These are phyloP conservation scores for Drosophila stalkeri DNA, from an alignment of 2,888 invertebrate species.

Conservation along the genomic window DNA sequence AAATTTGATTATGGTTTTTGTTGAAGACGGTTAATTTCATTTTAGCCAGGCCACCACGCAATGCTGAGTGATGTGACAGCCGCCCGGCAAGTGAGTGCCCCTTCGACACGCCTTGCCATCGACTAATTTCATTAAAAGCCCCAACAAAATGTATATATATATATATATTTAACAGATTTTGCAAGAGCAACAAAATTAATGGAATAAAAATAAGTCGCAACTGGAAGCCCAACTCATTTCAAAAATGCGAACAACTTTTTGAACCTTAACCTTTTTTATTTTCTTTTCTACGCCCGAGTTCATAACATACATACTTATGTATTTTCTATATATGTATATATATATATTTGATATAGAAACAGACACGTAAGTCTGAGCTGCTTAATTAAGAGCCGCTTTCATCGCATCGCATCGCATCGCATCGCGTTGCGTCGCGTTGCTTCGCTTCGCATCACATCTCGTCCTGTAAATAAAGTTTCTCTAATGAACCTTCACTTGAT, in stretches of 20 bases:
- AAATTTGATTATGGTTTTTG: conserved; percentile 79
- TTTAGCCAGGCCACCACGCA: conserved; percentile 59
- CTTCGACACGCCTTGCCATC: conserved; percentile 13
- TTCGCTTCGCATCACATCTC: conserved; percentile 4
- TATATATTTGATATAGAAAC: neutral
- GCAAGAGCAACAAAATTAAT: conserved; percentile 47
- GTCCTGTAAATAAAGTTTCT: conserved; percentile 38
- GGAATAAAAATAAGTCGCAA: conserved; percentile 50
- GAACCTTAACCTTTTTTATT: conserved; percentile 76
- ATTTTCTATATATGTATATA: neutral
- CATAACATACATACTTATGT: neutral
- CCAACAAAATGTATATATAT: conserved; percentile 6
- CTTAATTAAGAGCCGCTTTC: conserved; percentile 72
- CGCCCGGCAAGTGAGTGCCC: conserved; percentile 17
- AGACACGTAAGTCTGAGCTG: conserved; percentile 25
- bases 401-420: conserved; percentile 4
- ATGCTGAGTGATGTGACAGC: conserved; percentile 73
- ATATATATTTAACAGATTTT: conserved; percentile 68
- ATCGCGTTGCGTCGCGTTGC: neutral
- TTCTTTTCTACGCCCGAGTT: conserved; percentile 26
- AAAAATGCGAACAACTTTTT: conserved; percentile 62
- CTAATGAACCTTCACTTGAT: conserved; percentile 69
- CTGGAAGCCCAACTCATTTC: conserved; percentile 65
- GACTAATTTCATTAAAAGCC: conserved; percentile 73
- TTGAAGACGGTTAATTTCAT: conserved; percentile 77